These are phyloP conservation scores for Labroides dimidiatus DNA, from an alignment of 2,797 vertebrate species.

Conservation along the genomic window DNA sequence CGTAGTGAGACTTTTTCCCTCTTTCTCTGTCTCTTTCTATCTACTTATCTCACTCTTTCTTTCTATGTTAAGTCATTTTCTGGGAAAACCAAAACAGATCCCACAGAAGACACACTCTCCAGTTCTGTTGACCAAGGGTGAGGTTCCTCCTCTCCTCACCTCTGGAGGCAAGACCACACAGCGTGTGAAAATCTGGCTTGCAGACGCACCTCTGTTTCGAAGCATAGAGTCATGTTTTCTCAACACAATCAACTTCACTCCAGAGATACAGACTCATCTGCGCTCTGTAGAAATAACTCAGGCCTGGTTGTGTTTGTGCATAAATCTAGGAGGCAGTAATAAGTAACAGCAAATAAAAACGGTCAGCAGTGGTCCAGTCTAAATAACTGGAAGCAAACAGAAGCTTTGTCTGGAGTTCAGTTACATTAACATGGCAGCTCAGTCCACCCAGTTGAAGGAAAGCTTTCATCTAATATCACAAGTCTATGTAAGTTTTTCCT, in stretches of 20 bases:
- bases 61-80: conserved; percentile 75
- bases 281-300: conserved; percentile 11
- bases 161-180: conserved; percentile 85
- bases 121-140: conserved; percentile 86
- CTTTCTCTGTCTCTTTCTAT: conserved; percentile 16
- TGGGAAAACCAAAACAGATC: conserved; percentile 74
- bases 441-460: conserved; percentile 33
- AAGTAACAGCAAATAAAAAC: not conserved
- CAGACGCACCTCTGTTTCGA: conserved; percentile 80
- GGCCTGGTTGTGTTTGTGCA: conserved; percentile 20
- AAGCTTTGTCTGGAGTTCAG: conserved; percentile 41
- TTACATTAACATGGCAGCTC: conserved; percentile 19
- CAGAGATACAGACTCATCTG: conserved; percentile 27
- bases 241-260: conserved; percentile 64
- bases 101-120: conserved; percentile 63
- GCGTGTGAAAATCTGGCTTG: conserved; percentile 76
- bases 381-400: conserved; percentile 38
- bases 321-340: conserved; percentile 21
- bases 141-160: conserved; percentile 80
- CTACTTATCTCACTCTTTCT: conserved; percentile 19
- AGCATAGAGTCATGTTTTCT: conserved; percentile 51
- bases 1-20: conserved; percentile 25
- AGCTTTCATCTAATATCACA: conserved; percentile 44
- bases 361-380: conserved; percentile 3
- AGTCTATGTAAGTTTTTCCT: conserved; percentile 39